Conservation (phyloP, 2,888 invertebrate species). For the Lepidocyrtoides sp. region DNA sequence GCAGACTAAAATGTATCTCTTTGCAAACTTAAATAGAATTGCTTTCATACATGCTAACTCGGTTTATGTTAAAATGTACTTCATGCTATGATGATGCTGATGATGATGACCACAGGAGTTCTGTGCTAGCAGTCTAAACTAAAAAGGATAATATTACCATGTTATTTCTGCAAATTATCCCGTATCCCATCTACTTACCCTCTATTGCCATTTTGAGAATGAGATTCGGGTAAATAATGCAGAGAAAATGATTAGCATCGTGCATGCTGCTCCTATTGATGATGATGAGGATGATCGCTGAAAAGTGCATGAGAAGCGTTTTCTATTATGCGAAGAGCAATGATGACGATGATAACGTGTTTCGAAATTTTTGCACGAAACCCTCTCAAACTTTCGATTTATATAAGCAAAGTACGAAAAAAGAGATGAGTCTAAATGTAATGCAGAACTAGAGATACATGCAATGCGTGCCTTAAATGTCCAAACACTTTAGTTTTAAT, state of each 20-base stretch:
- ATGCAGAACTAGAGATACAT: not conserved
- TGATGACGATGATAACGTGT: slow-evolving; percentile 8
- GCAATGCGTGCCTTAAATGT: not conserved
- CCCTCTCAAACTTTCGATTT: slow-evolving; percentile 71
- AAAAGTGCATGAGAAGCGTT: slow-evolving; percentile 51
- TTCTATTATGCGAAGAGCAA: slow-evolving; percentile 25
- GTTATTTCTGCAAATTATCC: slow-evolving; percentile 61
- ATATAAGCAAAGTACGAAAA: slow-evolving; percentile 50
- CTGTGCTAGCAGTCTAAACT: slow-evolving; percentile 2
- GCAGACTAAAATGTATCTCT: too few species aligned
- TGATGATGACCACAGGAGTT: slow-evolving; percentile 50
- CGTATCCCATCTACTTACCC: slow-evolving; percentile 51
- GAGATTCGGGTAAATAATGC: slow-evolving; percentile 24
- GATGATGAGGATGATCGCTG: slow-evolving; percentile 24
- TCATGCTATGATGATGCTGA: not conserved
- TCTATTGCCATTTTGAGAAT: slow-evolving; percentile 42
- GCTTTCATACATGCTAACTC: not conserved
- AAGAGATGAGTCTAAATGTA: not conserved
- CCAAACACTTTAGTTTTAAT: not conserved
- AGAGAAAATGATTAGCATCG: slow-evolving; percentile 15
- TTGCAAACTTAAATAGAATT: slow-evolving; percentile 1
- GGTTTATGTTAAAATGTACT: slow-evolving; percentile 8
- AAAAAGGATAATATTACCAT: slow-evolving; percentile 17
- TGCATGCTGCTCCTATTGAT: slow-evolving; percentile 20
- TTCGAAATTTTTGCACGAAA: slow-evolving; percentile 76